These are phyloP conservation scores for Echinops telfairi DNA, from an alignment of 2,113 vertebrate species.

Conservation along the genomic window DNA sequence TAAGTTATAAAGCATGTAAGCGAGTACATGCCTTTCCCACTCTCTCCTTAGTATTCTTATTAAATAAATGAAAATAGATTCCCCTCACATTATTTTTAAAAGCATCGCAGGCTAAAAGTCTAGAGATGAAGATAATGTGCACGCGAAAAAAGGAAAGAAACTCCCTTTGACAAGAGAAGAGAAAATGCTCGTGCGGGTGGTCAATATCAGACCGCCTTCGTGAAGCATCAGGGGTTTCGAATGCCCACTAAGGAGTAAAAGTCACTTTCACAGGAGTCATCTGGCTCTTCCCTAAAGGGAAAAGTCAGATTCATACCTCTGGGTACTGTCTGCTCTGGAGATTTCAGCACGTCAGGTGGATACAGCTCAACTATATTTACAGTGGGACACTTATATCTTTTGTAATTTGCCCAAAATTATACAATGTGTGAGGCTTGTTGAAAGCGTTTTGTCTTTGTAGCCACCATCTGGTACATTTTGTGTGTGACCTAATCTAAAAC, in stretches of 20 bases:
- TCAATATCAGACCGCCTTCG: background rate
- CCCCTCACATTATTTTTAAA: conserved; percentile 9
- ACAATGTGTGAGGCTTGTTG: background rate
- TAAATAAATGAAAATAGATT: conserved; percentile 1
- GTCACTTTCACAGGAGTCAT: background rate
- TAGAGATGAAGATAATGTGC: background rate
- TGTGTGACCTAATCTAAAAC: conserved; percentile 53
- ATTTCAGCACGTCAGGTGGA: background rate
- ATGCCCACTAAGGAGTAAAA: background rate
- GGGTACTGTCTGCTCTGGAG: background rate
- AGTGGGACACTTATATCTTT: conserved; percentile 19
- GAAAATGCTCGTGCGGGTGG: background rate
- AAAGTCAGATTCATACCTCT: background rate
- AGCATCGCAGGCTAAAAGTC: background rate
- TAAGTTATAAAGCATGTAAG: background rate
- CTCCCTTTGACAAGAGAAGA: background rate
- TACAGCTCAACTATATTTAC: background rate
- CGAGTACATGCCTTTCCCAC: accelerated
- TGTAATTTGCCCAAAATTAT: conserved; percentile 7
- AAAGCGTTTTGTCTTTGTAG: conserved; percentile 27
- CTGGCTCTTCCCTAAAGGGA: background rate
- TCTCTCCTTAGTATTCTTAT: background rate
- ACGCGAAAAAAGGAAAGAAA: background rate
- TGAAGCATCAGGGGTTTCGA: background rate
- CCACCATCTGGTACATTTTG: conserved; percentile 28